Evolutionary conservation across 2,888 invertebrate genomes (phyloP).

Genomic region (Eurytoma adleriae): DNA sequence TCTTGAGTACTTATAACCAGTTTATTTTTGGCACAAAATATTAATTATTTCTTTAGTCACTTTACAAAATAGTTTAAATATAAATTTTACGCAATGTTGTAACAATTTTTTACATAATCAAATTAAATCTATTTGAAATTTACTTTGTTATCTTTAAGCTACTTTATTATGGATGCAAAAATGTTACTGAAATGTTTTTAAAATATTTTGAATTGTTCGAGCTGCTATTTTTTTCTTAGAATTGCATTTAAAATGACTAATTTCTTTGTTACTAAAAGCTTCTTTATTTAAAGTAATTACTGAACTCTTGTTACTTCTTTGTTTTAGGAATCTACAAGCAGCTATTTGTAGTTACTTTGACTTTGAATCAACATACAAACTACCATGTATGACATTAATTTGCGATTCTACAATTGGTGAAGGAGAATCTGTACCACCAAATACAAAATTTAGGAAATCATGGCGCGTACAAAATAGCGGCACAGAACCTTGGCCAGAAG

Average conservation of each 20-base stretch:
- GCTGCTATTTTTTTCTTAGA: too few relatives aligned
- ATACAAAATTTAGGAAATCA: slow-evolving; percentile 87
- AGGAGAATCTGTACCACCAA: slow-evolving; percentile 85
- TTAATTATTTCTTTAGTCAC: too few relatives aligned
- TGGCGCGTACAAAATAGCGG: slow-evolving; percentile 95
- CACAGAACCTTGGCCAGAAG: slow-evolving; percentile 90
- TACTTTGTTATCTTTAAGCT: too few relatives aligned
- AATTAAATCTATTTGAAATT: too few relatives aligned
- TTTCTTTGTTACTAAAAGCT: not conserved
- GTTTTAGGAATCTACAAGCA: slow-evolving; percentile 94
- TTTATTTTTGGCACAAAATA: too few relatives aligned
- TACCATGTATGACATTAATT: slow-evolving; percentile 87
- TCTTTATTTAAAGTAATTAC: not conserved
- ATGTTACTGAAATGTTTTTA: too few relatives aligned
- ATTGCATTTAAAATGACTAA: not conserved
- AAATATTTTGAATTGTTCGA: too few relatives aligned
- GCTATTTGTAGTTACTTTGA: slow-evolving; percentile 98
- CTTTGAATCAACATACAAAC: slow-evolving; percentile 84
- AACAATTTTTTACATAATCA: too few relatives aligned
- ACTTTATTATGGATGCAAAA: too few relatives aligned
- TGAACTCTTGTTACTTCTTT: slow-evolving; percentile 30
- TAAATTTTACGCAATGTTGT: too few relatives aligned
- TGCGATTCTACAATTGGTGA: slow-evolving; percentile 87
- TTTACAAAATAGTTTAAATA: too few relatives aligned
- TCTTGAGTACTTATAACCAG: too few relatives aligned